Evolutionary conservation across 1,140 invertebrate species (phyloP), one percentile per base, ranked within the genome.

Genomic region (Drosophila triauraria): DNA sequence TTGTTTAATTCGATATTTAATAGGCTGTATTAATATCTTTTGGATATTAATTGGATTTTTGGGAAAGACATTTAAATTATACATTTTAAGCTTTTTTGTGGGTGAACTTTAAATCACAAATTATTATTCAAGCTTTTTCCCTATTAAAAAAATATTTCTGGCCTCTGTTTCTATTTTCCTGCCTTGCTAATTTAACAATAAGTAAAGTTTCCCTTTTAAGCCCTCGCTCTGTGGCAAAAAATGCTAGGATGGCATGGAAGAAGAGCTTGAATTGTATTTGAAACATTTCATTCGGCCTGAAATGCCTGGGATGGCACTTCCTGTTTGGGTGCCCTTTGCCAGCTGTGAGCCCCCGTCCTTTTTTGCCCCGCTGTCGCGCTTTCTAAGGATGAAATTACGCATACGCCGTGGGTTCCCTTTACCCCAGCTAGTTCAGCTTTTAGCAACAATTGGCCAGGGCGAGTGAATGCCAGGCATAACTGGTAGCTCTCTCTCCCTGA

Each of bases 401-500:
- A 82, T 75, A 78, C 79, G 79, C 68, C 62, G 40, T 48, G 68
- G 81, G 60, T 53, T 35, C 32, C 32, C 32, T 35, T 7, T 35
- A 9, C 46, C 50, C 51, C 12, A 9, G 13, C 10, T 17, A 12
- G 15, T n/a, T n/a, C 30, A 27, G 15, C 57, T 47, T 67, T 27
- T 30, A 44, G 64, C 44, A 48, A 63, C 58, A 69, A 63, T 47
- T 64, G 53, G 50, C 32, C 35, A 10, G 7, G 9, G 20, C 2
- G 30, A 20, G 6, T 10, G 58, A 67, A 78, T 79, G 13, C 74
- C 62, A 27, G 43, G 61, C 58, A 72, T 81, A 60, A 64, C 74
- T 67, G 27, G 17, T 23, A 30, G 42, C 61, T 47, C 17, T 35
- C 17, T 10, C 32, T 30, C 27, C 6, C 27, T 20, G 20, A 68